A percentile compares a stretch with the other conserved stretches of the same genome.
These are phyloP conservation scores for Drosophila fuyamai DNA, from an alignment of 1,140 invertebrate genomes.

Conservation along the genomic window DNA sequence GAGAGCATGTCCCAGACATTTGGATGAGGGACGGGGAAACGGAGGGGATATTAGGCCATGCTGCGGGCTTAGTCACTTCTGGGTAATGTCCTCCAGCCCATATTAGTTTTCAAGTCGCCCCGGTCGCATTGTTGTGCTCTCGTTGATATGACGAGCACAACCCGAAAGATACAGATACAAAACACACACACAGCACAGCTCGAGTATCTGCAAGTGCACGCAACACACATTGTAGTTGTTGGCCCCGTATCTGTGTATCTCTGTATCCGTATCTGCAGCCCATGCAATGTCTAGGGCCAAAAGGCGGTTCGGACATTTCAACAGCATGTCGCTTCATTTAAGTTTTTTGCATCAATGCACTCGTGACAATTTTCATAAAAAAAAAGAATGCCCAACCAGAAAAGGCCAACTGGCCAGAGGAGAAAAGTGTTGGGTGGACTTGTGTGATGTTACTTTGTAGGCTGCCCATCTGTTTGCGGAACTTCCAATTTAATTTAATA, in stretches of 20 bases:
- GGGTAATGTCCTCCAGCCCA: constrained; percentile 49
- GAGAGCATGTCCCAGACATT: constrained; percentile 52
- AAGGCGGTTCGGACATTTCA: constrained; percentile 74
- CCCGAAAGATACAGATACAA: constrained; percentile 40
- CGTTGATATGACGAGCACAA: constrained; percentile 46
- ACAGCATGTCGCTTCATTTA: constrained; percentile 82
- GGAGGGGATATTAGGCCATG: constrained; percentile 42
- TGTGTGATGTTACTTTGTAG: background rate
- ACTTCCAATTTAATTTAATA: constrained; percentile 25
- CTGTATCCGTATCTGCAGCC: constrained; percentile 21
- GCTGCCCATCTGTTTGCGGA: constrained; percentile 10
- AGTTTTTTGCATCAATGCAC: constrained; percentile 82
- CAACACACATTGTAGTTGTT: constrained; percentile 25
- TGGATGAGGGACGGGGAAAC: background rate
- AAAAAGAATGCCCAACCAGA: constrained; percentile 33
- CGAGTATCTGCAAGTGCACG: constrained; percentile 56
- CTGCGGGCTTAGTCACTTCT: constrained; percentile 74
- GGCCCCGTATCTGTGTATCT: constrained; percentile 22
- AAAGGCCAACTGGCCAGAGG: constrained; percentile 34
- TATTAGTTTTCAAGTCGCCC: constrained; percentile 72
- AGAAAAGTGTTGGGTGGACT: background rate
- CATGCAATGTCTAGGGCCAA: constrained; percentile 24
- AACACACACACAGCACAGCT: constrained; percentile 12
- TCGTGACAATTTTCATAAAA: constrained; percentile 83
- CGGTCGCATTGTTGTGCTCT: constrained; percentile 61